These are phyloP conservation scores for Pteropus alecto DNA, from an alignment of 2,113 vertebrate genomes.

Conservation along the genomic window DNA sequence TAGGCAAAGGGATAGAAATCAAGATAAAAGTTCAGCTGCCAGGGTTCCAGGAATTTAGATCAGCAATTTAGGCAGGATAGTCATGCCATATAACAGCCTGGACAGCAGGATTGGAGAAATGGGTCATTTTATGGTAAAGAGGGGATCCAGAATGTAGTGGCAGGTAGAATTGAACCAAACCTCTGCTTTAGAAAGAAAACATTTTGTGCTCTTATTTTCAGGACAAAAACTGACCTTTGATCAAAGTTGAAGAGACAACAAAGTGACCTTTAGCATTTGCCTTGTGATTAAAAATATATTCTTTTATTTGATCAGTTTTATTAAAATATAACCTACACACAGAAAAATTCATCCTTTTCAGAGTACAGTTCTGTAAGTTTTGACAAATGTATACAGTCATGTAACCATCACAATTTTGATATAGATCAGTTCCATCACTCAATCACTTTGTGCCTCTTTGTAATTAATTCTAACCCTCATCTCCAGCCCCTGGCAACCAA, in stretches of 20 bases:
- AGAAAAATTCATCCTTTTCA: background rate
- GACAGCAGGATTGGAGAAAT: background rate
- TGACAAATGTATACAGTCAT: background rate
- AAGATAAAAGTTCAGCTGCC: background rate
- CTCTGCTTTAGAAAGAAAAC: background rate
- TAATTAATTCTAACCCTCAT: background rate
- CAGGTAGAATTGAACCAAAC: background rate
- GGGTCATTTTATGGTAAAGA: background rate
- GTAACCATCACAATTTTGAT: background rate
- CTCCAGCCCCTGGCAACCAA: background rate
- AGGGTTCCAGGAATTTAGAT: background rate
- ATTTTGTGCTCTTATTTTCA: background rate
- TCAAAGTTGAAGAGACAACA: background rate
- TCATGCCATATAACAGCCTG: background rate
- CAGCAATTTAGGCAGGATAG: background rate
- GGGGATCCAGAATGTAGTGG: background rate
- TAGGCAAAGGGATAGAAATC: background rate
- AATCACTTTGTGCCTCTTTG: background rate
- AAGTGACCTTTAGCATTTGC: background rate
- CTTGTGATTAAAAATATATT: background rate
- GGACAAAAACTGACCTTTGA: background rate
- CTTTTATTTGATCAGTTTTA: background rate
- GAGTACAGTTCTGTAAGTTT: background rate
- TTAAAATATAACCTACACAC: background rate
- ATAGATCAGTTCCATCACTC: background rate